Evolutionary conservation across 2,113 vertebrate genomes (phyloP).

Genomic region (Balaenoptera acutorostrata): DNA sequence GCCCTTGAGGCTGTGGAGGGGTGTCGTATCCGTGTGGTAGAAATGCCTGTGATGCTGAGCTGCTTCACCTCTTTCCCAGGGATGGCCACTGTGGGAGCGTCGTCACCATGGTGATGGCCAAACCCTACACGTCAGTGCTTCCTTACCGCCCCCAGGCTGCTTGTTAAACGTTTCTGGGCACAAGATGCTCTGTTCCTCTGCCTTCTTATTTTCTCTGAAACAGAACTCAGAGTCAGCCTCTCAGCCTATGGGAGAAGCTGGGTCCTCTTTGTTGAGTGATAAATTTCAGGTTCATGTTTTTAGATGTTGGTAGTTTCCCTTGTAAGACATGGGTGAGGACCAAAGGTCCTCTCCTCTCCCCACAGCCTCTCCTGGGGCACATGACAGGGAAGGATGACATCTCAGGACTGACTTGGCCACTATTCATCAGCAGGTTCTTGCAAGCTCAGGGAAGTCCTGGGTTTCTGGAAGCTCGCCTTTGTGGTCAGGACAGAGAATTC

Average conservation of each 20-base stretch:
- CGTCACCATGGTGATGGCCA: background rate
- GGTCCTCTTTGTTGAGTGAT: background rate
- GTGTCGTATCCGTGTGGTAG: accelerated
- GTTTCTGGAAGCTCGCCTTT: background rate
- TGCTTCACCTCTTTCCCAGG: accelerated
- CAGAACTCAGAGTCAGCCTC: background rate
- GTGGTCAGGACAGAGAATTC: background rate
- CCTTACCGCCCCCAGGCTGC: background rate
- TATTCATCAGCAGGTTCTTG: background rate
- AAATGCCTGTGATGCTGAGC: background rate
- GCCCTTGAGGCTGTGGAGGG: background rate
- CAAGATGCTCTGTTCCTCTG: background rate
- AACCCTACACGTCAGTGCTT: background rate
- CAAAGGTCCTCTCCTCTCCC: accelerated
- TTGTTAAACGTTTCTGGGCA: too few relatives aligned
- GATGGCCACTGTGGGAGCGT: accelerated
- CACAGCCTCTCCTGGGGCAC: background rate
- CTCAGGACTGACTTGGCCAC: too few relatives aligned
- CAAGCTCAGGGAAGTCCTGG: accelerated
- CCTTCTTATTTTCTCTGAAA: background rate
- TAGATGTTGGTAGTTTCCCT: too few relatives aligned
- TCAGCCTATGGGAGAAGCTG: accelerated
- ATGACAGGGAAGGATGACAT: accelerated
- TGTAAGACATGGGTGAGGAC: too few relatives aligned
- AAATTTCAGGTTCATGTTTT: background rate